Conservation (phyloP, 2,888 invertebrate species). For the Campoplex capitator region DNA sequence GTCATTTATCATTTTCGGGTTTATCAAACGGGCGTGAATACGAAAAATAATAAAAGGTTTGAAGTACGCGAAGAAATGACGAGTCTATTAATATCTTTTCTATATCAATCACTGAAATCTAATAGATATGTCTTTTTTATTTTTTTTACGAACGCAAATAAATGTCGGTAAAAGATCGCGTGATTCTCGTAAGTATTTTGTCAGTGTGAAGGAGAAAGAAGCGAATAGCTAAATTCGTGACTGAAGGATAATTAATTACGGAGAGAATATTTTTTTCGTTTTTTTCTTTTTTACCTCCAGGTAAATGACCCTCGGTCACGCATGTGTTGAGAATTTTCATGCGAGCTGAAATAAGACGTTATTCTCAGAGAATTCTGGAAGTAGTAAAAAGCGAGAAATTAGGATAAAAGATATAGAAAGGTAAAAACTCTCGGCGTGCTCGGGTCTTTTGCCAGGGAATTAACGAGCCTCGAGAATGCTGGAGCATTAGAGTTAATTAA, state of each 20-base stretch:
- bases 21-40: background rate
- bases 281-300: background rate
- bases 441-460: constrained; percentile 39
- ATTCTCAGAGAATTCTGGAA: constrained; percentile 53
- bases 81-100: background rate
- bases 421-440: constrained; percentile 63
- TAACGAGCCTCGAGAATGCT: constrained; percentile 65
- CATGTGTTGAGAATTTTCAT: constrained; percentile 67
- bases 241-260: constrained; percentile 29
- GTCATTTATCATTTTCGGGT: background rate
- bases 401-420: constrained; percentile 29
- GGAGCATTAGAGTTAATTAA: constrained; percentile 65
- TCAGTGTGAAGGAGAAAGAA: background rate
- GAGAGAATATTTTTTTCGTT: constrained; percentile 8
- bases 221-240: constrained; percentile 16
- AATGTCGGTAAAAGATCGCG: constrained; percentile 3
- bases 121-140: background rate
- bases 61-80: background rate
- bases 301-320: constrained; percentile 44
- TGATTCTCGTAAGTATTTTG: background rate
- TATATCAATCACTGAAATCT: background rate
- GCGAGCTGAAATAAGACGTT: constrained; percentile 50
- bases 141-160: background rate
- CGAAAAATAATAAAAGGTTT: no score
- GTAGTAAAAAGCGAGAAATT: constrained; percentile 47